Evolutionary conservation across 1,140 invertebrate species (phyloP).

Genomic region (Drosophila leontia): DNA sequence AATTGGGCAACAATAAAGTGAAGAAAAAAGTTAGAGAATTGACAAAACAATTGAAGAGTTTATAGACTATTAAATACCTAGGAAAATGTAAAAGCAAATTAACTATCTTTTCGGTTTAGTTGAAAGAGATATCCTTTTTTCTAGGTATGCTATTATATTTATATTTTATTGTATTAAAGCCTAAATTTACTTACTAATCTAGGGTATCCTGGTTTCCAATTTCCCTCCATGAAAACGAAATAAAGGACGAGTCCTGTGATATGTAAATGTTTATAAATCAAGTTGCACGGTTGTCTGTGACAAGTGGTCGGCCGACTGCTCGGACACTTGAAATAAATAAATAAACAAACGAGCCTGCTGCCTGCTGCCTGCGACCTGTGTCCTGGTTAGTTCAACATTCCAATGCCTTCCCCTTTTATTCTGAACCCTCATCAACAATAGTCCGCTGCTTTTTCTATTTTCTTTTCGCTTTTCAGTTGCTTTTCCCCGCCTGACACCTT

Average conservation of each 20-base stretch:
- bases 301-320: conserved; percentile 73
- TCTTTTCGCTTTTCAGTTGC: not conserved
- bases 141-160: no score
- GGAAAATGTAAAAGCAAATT: no score
- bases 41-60: not conserved
- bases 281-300: conserved; percentile 67
- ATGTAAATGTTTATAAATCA: conserved; percentile 82
- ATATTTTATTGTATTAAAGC: not conserved
- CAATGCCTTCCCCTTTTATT: conserved; percentile 12
- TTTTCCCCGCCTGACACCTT: conserved; percentile 62
- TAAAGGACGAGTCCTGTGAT: conserved; percentile 35
- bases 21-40: not conserved
- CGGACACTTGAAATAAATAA: conserved; percentile 75
- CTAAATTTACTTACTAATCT: not conserved
- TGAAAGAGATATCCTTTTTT: no score
- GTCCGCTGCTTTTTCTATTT: conserved; percentile 16
- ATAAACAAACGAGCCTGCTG: conserved; percentile 60
- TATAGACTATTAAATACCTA: not conserved
- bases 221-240: not conserved
- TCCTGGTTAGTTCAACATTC: conserved; percentile 49
- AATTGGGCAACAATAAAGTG: conserved; percentile 66
- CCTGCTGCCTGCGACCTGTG: conserved; percentile 28
- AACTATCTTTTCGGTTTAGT: no score
- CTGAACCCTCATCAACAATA: conserved; percentile 68
- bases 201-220: no score